These are phyloP conservation scores for Trachymyrmex cornetzi DNA, from an alignment of 1,140 invertebrate species.

Conservation along the genomic window DNA sequence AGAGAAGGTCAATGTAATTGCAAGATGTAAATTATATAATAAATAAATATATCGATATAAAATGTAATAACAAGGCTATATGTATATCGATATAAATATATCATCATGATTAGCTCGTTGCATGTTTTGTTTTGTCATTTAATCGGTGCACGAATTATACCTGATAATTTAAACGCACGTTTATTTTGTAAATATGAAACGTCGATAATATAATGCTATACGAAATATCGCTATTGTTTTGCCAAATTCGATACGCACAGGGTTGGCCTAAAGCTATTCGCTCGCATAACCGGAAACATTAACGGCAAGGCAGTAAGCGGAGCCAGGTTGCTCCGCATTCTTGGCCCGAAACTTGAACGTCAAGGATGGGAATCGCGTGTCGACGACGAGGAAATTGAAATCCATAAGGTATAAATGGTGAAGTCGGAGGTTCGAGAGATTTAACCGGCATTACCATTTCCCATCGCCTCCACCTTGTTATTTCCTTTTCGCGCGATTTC, in stretches of 20 bases:
- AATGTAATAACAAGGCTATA: too few relatives aligned
- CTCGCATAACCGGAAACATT: slow-evolving; percentile 34
- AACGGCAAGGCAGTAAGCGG: not conserved
- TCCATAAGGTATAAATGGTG: slow-evolving; percentile 47
- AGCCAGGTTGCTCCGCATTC: too few relatives aligned
- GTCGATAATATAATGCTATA: not conserved
- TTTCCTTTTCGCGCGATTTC: slow-evolving; percentile 55
- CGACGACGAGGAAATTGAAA: slow-evolving; percentile 54
- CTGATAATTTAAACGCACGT: not conserved
- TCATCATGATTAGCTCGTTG: slow-evolving; percentile 3
- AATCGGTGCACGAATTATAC: slow-evolving; percentile 11
- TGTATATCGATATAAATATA: too few relatives aligned
- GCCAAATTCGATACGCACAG: slow-evolving; percentile 16
- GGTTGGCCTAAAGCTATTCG: not conserved
- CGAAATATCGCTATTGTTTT: slow-evolving; percentile 54
- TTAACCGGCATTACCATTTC: slow-evolving; percentile 50
- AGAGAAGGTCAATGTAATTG: not conserved
- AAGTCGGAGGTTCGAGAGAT: slow-evolving; percentile 13
- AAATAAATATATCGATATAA: not conserved
- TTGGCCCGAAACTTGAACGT: not conserved
- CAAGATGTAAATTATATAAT: not conserved
- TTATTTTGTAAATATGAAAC: slow-evolving; percentile 41
- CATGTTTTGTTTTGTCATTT: not conserved
- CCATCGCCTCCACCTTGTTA: slow-evolving; percentile 42
- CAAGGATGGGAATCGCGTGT: slow-evolving; percentile 48